Evolutionary conservation across 1,140 invertebrate genomes (phyloP).

Genomic region (Ridgeia piscesae): DNA sequence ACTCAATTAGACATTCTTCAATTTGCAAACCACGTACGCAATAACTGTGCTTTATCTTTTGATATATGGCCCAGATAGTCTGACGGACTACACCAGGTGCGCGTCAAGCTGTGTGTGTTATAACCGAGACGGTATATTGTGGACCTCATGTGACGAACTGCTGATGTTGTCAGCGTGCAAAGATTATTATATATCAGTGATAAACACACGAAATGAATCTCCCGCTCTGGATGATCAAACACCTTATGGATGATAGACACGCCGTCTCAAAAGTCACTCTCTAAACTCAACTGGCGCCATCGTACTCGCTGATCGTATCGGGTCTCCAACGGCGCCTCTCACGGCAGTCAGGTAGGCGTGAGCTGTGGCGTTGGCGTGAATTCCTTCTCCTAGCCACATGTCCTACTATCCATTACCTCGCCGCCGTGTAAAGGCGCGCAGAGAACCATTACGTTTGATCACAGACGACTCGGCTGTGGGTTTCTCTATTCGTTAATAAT

Average conservation of each 20-base stretch:
- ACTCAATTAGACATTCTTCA: background rate
- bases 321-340: background rate
- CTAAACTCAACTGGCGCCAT: background rate
- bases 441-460: background rate
- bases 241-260: background rate
- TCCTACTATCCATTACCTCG: background rate
- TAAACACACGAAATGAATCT: background rate
- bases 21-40: background rate
- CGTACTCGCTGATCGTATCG: background rate
- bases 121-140: too few relatives aligned
- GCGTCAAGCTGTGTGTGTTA: background rate
- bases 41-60: background rate
- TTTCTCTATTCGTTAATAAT: background rate
- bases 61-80: background rate
- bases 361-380: background rate
- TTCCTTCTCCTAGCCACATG: background rate
- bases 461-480: background rate
- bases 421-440: background rate
- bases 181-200: background rate
- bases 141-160: too few relatives aligned
- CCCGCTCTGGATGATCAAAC: background rate
- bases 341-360: background rate
- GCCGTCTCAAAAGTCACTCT: background rate
- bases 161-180: background rate
- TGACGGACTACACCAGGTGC: background rate